Evolutionary conservation across 2,113 vertebrate species (phyloP).

Genomic region (Ardeotis arabs): DNA sequence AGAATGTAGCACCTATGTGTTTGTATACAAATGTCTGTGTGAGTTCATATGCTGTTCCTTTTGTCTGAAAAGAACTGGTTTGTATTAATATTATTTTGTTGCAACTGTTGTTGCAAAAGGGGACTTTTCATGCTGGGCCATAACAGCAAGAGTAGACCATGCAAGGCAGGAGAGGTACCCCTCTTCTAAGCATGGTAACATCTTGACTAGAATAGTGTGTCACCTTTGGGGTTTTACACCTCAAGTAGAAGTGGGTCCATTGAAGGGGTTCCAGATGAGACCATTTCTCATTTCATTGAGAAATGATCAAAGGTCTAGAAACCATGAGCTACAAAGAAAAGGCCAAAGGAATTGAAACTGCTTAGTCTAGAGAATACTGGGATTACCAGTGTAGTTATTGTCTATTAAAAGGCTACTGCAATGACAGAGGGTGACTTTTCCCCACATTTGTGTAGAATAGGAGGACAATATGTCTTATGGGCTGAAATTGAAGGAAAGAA

Average conservation of each 20-base stretch:
- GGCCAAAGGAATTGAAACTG: neutral
- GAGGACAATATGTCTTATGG: neutral
- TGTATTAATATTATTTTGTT: neutral
- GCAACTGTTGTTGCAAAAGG: neutral
- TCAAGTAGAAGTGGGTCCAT: neutral
- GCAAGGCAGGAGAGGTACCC: neutral
- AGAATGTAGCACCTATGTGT: neutral
- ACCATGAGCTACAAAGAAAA: neutral
- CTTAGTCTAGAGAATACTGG: neutral
- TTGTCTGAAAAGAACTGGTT: neutral
- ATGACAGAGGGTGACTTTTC: neutral
- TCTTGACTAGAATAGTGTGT: neutral
- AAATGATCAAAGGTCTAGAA: neutral
- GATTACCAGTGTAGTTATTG: neutral
- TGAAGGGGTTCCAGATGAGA: neutral
- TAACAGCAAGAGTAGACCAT: neutral
- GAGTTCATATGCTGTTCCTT: neutral
- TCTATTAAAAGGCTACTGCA: neutral
- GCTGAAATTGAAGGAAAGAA: neutral
- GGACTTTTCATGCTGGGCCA: neutral
- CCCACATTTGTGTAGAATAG: neutral
- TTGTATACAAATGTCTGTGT: neutral
- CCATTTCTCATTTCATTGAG: neutral
- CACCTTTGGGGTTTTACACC: neutral
- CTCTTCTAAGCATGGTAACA: fast-evolving